These are phyloP conservation scores for Tinea trinotella DNA, from an alignment of 2,888 invertebrate species.

Conservation along the genomic window DNA sequence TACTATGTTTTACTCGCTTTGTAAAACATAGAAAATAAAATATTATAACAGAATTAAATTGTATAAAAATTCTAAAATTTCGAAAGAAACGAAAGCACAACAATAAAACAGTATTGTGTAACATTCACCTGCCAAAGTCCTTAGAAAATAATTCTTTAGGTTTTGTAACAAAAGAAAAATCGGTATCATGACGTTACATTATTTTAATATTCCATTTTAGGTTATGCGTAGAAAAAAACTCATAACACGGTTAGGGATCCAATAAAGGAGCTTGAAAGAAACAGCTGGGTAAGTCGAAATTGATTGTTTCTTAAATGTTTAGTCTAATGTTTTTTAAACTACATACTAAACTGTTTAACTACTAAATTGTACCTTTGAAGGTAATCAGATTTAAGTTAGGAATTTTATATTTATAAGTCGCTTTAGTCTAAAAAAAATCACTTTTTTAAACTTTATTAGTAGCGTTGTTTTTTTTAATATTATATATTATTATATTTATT, in stretches of 20 bases:
- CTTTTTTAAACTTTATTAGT: no score
- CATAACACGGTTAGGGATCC: slow-evolving; percentile 36
- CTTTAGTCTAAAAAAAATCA: no score
- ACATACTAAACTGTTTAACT: no score
- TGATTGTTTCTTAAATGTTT: slow-evolving; percentile 35
- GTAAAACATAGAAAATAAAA: no score
- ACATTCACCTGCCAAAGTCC: neutral
- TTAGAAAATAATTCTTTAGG: neutral
- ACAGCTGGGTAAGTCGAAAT: slow-evolving; percentile 53
- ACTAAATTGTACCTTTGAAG: no score
- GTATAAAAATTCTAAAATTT: no score
- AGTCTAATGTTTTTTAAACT: neutral
- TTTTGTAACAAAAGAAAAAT: neutral
- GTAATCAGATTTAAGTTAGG: no score
- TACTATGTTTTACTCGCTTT: no score
- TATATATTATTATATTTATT: no score
- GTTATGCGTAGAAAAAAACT: slow-evolving; percentile 8
- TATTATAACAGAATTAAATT: no score
- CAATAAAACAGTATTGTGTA: neutral
- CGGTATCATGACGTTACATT: slow-evolving; percentile 6
- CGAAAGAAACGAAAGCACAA: neutral
- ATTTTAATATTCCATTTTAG: slow-evolving; percentile 10
- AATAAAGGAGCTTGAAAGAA: slow-evolving; percentile 44
- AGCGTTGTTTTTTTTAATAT: no score
- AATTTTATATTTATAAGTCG: no score